A percentile compares a stretch with the other conserved stretches of the same genome.
These are phyloP conservation scores for Calliopum simillimum DNA, from an alignment of 2,888 invertebrate species.

Conservation along the genomic window DNA sequence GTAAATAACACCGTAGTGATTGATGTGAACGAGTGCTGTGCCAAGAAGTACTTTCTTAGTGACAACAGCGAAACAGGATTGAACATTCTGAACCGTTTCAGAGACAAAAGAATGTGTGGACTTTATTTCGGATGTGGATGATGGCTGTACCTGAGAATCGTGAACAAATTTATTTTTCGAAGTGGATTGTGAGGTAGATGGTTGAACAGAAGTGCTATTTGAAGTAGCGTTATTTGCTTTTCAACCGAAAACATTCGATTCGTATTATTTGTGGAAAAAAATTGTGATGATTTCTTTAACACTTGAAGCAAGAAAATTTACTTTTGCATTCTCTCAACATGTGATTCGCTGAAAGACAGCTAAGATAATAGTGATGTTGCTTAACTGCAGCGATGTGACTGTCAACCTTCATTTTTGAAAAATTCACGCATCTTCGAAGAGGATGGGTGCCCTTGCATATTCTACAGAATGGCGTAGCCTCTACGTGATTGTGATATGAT, in stretches of 20 bases:
- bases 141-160: background rate
- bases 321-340: too few relatives aligned
- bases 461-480: constrained; percentile 19
- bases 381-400: too few relatives aligned
- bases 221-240: too few relatives aligned
- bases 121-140: background rate
- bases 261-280: too few relatives aligned
- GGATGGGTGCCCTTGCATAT: constrained; percentile 32
- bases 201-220: background rate
- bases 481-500: constrained; percentile 20
- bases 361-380: too few relatives aligned
- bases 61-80: constrained; percentile 13
- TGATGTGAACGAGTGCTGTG: constrained; percentile 30
- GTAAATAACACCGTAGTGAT: background rate
- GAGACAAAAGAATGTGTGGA: constrained; percentile 5
- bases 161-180: too few relatives aligned
- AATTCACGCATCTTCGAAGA: constrained; percentile 33
- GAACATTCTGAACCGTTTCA: background rate
- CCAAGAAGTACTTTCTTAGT: constrained; percentile 23
- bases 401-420: constrained; percentile 24
- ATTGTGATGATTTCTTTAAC: too few relatives aligned
- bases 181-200: too few relatives aligned
- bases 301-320: too few relatives aligned
- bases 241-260: too few relatives aligned
- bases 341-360: too few relatives aligned